Evolutionary conservation across 2,797 vertebrate genomes (phyloP).

Genomic region (Myripristis jacobus): DNA sequence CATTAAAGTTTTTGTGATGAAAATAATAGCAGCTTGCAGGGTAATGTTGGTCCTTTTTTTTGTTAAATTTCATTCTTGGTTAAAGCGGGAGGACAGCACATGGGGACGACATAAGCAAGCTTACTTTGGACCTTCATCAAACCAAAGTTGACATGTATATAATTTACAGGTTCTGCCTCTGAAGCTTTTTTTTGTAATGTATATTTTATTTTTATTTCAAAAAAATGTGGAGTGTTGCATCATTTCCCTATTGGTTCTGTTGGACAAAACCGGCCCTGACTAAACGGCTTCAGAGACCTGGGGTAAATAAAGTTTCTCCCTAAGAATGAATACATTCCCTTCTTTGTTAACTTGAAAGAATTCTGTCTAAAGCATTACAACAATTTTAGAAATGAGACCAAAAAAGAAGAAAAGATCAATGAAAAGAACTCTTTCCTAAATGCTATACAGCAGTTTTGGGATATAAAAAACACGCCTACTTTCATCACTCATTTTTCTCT

Average conservation of each 20-base stretch:
- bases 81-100: background rate
- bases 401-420: no score
- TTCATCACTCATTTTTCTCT: no score
- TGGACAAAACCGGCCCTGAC: background rate
- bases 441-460: no score
- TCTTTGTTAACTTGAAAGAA: background rate
- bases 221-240: background rate
- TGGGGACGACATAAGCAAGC: background rate
- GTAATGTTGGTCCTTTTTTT: conserved; percentile 10
- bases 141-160: background rate
- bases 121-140: background rate
- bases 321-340: no score
- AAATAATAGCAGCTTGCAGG: conserved; percentile 19
- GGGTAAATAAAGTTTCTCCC: no score
- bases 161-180: background rate
- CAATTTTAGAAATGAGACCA: no score
- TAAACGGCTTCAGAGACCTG: background rate
- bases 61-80: background rate
- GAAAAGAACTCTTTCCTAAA: no score
- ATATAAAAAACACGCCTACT: no score
- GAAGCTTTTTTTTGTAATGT: background rate
- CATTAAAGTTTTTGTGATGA: conserved; percentile 23
- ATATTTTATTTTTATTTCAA: background rate
- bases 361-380: background rate
- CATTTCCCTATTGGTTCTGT: background rate